A percentile compares a stretch with the other conserved stretches of the same genome.
Evolutionary conservation across 2,888 invertebrate genomes (phyloP).

Genomic region (Frankliniella intonsa): DNA sequence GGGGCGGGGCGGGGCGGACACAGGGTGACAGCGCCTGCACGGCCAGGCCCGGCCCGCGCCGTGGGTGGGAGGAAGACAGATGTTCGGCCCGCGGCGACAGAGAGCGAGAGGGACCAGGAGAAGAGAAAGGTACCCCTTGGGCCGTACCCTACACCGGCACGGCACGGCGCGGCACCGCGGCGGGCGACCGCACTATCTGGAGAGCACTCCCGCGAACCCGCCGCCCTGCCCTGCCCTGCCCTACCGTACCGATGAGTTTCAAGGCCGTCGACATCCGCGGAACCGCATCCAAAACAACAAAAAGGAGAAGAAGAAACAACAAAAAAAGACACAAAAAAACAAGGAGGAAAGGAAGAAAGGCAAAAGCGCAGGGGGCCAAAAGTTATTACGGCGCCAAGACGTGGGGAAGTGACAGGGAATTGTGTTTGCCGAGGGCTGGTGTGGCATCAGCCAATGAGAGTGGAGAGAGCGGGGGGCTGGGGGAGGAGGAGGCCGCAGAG

Average conservation of each 20-base stretch:
- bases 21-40: neutral
- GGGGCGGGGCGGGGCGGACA: neutral
- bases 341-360: neutral
- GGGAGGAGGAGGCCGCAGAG: neutral
- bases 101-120: neutral
- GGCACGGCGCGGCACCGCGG: neutral
- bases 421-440: conserved; percentile 7
- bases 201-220: neutral
- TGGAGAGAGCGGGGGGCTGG: too few relatives aligned
- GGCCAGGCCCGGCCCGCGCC: too few relatives aligned
- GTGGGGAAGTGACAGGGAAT: conserved; percentile 22
- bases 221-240: neutral
- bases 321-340: too few relatives aligned
- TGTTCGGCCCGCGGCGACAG: neutral
- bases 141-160: neutral
- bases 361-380: neutral
- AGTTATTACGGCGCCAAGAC: conserved; percentile 14
- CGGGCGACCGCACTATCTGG: neutral
- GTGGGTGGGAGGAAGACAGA: too few relatives aligned
- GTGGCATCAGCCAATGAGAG: neutral
- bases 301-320: too few relatives aligned
- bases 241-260: neutral
- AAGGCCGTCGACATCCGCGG: neutral
- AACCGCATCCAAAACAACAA: too few relatives aligned
- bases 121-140: neutral